Evolutionary conservation across 2,113 vertebrate species (phyloP).

Genomic region (Malurus alboscapulatus): DNA sequence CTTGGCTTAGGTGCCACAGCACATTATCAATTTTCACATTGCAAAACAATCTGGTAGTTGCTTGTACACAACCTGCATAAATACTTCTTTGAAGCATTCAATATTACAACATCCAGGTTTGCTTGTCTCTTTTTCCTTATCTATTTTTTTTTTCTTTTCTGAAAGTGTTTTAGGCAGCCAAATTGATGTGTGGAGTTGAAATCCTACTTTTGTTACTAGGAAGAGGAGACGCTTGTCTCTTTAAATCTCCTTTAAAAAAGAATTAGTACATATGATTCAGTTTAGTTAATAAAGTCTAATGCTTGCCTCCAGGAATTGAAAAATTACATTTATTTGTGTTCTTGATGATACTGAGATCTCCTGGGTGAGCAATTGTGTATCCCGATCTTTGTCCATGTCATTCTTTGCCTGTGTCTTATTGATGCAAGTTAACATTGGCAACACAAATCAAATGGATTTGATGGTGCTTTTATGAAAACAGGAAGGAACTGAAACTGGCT

Average conservation of each 20-base stretch:
- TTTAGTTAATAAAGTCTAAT: conserved; percentile 47
- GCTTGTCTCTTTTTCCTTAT: neutral
- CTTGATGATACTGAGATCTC: conserved; percentile 2
- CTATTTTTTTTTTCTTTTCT: neutral
- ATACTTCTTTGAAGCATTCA: neutral
- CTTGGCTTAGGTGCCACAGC: neutral
- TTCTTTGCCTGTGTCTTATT: neutral
- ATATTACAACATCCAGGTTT: neutral
- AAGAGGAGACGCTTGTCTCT: neutral
- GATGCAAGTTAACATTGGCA: neutral
- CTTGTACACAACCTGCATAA: neutral
- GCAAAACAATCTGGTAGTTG: neutral
- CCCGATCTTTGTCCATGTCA: neutral
- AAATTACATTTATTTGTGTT: conserved; percentile 33
- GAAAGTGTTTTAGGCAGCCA: neutral
- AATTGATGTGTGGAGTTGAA: neutral
- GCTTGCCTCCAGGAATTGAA: conserved; percentile 22
- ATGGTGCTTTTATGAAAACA: neutral
- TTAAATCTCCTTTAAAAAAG: neutral
- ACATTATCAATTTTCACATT: neutral
- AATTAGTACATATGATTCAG: neutral
- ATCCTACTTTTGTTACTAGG: neutral
- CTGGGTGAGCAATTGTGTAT: neutral
- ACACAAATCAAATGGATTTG: neutral
- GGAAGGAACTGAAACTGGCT: neutral